Evolutionary conservation across 1,140 invertebrate species (phyloP).

Genomic region (Oedothorax gibbosus): DNA sequence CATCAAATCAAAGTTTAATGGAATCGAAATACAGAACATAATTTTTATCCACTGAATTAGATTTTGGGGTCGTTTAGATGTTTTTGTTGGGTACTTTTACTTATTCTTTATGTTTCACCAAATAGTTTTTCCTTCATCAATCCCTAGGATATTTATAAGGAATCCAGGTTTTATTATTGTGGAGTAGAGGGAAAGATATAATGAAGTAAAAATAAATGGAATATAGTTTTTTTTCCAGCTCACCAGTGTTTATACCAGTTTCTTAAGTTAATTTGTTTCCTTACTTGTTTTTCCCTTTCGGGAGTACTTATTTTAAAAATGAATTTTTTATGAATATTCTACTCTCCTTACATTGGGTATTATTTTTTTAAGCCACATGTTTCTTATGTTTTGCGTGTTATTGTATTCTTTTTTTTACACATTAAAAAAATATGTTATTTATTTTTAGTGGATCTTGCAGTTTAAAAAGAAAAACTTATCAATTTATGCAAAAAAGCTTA

Average conservation of each 20-base stretch:
- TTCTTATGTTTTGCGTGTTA: too few relatives aligned
- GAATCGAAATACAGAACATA: conserved; percentile 49
- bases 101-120: background rate
- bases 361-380: too few relatives aligned
- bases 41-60: conserved; percentile 52
- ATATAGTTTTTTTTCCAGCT: conserved; percentile 17
- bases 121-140: conserved; percentile 20
- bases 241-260: conserved; percentile 20
- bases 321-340: too few relatives aligned
- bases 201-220: conserved; percentile 35
- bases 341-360: too few relatives aligned
- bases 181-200: conserved; percentile 10
- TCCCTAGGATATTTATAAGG: conserved; percentile 48
- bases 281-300: background rate
- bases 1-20: conserved; percentile 56
- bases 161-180: conserved; percentile 37
- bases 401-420: too few relatives aligned
- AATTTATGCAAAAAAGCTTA: too few relatives aligned
- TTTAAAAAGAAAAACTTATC: too few relatives aligned
- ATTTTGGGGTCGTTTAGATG: conserved; percentile 18
- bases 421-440: too few relatives aligned
- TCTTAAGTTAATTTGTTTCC: conserved; percentile 44
- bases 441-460: too few relatives aligned
- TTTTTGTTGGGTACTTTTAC: background rate
- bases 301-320: too few relatives aligned